phyloP scores from a whole-genome alignment of 2,113 vertebrate genomes.

The Zosterops japonicus region DNA sequence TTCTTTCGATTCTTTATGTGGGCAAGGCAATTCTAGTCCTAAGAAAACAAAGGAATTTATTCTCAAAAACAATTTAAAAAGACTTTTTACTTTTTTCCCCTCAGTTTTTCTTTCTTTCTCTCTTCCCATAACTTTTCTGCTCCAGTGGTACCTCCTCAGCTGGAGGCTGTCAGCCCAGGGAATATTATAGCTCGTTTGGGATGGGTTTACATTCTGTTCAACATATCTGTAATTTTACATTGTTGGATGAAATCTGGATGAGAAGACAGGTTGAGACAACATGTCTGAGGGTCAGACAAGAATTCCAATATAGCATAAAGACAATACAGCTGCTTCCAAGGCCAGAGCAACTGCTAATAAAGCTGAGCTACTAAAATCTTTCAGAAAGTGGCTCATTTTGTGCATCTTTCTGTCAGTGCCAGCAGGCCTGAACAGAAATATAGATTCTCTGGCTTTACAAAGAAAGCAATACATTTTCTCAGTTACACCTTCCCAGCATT shows the following conservation, averaged over 20 bases:
- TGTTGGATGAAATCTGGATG: neutral
- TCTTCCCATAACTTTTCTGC: neutral
- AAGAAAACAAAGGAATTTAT: neutral
- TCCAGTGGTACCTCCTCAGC: neutral
- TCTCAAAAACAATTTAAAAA: neutral
- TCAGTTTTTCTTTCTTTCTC: fast-evolving
- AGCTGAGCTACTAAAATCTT: neutral
- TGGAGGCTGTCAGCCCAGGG: neutral
- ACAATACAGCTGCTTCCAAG: neutral
- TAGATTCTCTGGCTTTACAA: neutral
- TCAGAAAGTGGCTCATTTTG: neutral
- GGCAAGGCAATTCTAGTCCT: neutral
- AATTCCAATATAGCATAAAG: neutral
- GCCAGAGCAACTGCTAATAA: neutral
- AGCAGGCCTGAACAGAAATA: neutral
- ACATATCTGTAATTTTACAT: neutral
- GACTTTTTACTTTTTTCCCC: fast-evolving
- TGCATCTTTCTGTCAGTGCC: neutral
- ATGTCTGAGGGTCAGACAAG: neutral
- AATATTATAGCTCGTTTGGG: neutral
- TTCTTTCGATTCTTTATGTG: neutral
- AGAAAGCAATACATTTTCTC: neutral
- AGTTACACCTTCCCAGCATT: neutral
- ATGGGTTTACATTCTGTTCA: neutral
- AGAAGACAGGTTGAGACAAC: neutral